Percentiles rank a stretch among this genome's conserved stretches.
Conservation (phyloP, 2,113 vertebrate genomes). For the crab-eating macaque (Macaca fascicularis) region T2T-MFA8v1.1 NC_088376.1:81326001-81326500, state of each 20-base stretch:
- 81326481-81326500: constrained; percentile 77
- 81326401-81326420: constrained; percentile 76
- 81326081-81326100: constrained; percentile 66
- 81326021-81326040: not conserved
- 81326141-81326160: constrained; percentile 74
- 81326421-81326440: constrained; percentile 78
- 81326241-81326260: constrained; percentile 79
- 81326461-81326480: constrained; percentile 81
- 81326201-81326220: constrained; percentile 73
- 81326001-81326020: not conserved
- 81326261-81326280: constrained; percentile 78
- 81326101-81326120: constrained; percentile 82
- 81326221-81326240: constrained; percentile 69
- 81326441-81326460: constrained; percentile 78
- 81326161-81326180: constrained; percentile 62
- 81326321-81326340: constrained; percentile 78
- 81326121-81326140: constrained; percentile 81
- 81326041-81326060: constrained; percentile 79
- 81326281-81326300: not conserved
- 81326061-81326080: constrained; percentile 63
- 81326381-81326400: constrained; percentile 79
- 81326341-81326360: constrained; percentile 61
- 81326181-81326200: constrained; percentile 80
- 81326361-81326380: constrained; percentile 73
- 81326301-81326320: constrained; percentile 67